Percentiles rank a stretch among this genome's conserved stretches.
phyloP scores from a whole-genome alignment of 2,888 invertebrate genomes.

The Lasius fuliginosus region DNA sequence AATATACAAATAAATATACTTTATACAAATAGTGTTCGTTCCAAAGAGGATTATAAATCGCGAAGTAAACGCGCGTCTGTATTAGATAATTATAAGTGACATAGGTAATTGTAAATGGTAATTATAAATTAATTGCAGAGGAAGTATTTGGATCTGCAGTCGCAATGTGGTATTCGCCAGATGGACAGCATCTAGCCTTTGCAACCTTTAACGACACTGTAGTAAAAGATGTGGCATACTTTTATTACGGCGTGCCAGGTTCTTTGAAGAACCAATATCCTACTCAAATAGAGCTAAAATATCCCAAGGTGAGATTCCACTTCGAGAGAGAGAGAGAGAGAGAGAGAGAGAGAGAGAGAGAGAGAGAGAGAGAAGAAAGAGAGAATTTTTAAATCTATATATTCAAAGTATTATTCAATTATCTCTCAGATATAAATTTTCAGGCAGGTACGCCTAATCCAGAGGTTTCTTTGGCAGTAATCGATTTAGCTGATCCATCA shows the following conservation, averaged over 20 bases:
- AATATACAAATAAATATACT: background rate
- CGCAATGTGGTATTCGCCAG: conserved; percentile 94
- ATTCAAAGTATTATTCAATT: conserved; percentile 4
- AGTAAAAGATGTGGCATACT: conserved; percentile 90
- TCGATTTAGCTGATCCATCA: conserved; percentile 86
- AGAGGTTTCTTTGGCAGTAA: conserved; percentile 89
- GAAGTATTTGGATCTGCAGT: conserved; percentile 91
- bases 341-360: background rate
- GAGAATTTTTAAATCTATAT: background rate
- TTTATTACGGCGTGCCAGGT: conserved; percentile 90
- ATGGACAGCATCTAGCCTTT: conserved; percentile 90
- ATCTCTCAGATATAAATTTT: background rate
- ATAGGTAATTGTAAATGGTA: background rate
- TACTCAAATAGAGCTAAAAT: conserved; percentile 89
- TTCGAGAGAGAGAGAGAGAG: background rate
- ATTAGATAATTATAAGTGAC: background rate
- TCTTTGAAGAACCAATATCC: conserved; percentile 90
- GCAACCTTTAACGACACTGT: conserved; percentile 91
- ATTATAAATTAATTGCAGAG: conserved; percentile 88
- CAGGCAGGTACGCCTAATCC: conserved; percentile 93
- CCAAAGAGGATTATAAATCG: background rate
- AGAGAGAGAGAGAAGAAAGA: background rate
- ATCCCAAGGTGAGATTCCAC: conserved; percentile 90
- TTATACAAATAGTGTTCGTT: background rate
- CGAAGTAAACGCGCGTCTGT: background rate